Evolutionary conservation across 2,888 invertebrate species (phyloP), one percentile per base, ranked within the genome.

Genomic region (Aspidiotus rigidus): DNA sequence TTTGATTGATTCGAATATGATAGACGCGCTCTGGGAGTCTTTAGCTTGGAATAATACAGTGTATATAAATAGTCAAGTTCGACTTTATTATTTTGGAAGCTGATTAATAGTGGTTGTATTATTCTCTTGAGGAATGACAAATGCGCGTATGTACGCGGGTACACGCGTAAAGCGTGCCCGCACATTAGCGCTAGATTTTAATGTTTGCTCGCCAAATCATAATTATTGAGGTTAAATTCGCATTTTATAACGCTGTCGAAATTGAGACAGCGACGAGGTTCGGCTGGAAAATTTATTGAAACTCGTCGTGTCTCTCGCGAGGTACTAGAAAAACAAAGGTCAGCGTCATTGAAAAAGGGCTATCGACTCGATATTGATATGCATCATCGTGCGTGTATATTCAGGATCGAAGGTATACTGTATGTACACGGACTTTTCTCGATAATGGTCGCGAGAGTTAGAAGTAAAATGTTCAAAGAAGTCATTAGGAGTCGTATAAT

Each of bases 1-100:
- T 16, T 56, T 17, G 56, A 56, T 56, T 17, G 56, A 56, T 56
- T 56, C 56, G 16, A 56, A 56, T 56, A 56, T 56, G 56, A 56
- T 17, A 17, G 56, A 56, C 56, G 56, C 15, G 16, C 16, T 11
- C 53, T n/a, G 13, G 53, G 53, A 53, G 13, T 11, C 53, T 11
- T 49, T 11, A 53, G 11, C 53, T 53, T 5, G 2, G 53, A 53
- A 53, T 28, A 28, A 28, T 28, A 28, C 28, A 28, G 28, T 28
- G 28, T 28, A n/a, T n/a, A 11, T 49, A 11, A 11, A n/a, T n/a
- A 49, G 10, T 16, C 56, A 17, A 56, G 17, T 56, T 56, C 56
- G 56, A 56, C 56, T 16, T 56, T 56, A 56, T 56, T 56, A 56
- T 56, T 56, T 16, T 56, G 17, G 56, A 56, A 13, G 56, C 56